Evolutionary conservation across 2,888 invertebrate genomes (phyloP), one percentile per base, ranked within the genome.

Genomic region (Nomada lathburiana): DNA sequence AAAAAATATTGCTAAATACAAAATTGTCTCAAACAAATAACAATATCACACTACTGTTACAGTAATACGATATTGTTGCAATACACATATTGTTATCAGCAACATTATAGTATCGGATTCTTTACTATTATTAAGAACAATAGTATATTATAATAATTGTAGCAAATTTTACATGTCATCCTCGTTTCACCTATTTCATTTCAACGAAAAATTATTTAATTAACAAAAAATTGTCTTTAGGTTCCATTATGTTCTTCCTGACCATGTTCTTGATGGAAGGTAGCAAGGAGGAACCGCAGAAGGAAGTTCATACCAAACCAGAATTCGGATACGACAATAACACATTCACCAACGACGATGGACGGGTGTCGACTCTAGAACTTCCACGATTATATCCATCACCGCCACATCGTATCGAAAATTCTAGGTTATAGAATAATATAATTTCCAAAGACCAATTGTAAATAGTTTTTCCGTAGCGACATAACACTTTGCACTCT

Each of bases 201-300:
- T 53, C 18, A 44, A 57, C 4, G 2, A 3, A 18, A 20, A 52
- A n/a, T 29, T 10, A 29, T 10, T 18, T 7, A 36, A 26, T 47
- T 5, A 2, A 57, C 1, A 1, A 23, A 57, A 1, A 44, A 52
- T 52, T 36, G 69, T 23, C 7, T 50, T 20, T 93, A 97, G 97
- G 97, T 94, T 97, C 97, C 69, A 95, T 97, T 75, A 95, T 98
- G 92, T 98, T 98, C 95, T 95, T 97, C 90, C 93, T 97, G 13
- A 97, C 97, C 0, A 96, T 97, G 94, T 97, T 97, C 94, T 94
- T 98, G 82, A 97, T 98, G 96, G 97, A 97, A 62, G 97, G 97
- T 0, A 94, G 94, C 86, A 93, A 89, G 89, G 93, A 94, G 92
- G 92, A 93, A 90, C 84, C 71, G 4, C 71, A 84, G 42, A 90